Percentiles rank a stretch among this genome's conserved stretches.
Conservation (phyloP, 2,888 invertebrate species). For the Empis livida region DNA sequence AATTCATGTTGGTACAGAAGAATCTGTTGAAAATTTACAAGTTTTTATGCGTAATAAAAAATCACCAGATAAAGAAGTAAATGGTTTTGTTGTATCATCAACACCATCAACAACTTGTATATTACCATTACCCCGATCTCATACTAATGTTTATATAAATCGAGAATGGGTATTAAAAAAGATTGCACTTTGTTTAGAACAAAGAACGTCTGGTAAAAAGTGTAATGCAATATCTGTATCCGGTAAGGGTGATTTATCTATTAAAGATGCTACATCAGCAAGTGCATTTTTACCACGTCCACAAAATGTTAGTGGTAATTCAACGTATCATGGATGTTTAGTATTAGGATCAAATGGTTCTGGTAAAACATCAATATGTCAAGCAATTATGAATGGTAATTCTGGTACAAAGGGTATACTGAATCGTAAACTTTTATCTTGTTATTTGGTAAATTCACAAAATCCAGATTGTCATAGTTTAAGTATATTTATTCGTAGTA, state of each 20-base stretch:
- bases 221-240: no score
- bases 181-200: constrained; percentile 80
- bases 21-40: constrained; percentile 29
- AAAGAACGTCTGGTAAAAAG: constrained; percentile 68
- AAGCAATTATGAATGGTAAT: constrained; percentile 44
- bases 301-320: constrained; percentile 16
- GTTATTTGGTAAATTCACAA: constrained; percentile 79
- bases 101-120: constrained; percentile 6
- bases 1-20: constrained; percentile 13
- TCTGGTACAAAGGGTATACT: constrained; percentile 35
- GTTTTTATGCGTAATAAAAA: constrained; percentile 31
- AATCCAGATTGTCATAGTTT: constrained; percentile 75
- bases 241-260: constrained; percentile 5
- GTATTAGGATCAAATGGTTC: constrained; percentile 86
- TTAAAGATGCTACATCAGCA: constrained; percentile 12
- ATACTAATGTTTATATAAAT: constrained; percentile 27
- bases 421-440: constrained; percentile 66
- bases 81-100: constrained; percentile 20
- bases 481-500: constrained; percentile 69
- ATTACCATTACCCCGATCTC: constrained; percentile 5
- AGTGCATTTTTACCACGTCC: background rate
- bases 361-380: constrained; percentile 85
- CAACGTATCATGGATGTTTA: constrained; percentile 60
- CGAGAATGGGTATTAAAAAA: constrained; percentile 95
- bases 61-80: constrained; percentile 34